These are phyloP conservation scores for Artemisiospiza belli DNA, from an alignment of 2,113 vertebrate genomes.

Conservation along the genomic window DNA sequence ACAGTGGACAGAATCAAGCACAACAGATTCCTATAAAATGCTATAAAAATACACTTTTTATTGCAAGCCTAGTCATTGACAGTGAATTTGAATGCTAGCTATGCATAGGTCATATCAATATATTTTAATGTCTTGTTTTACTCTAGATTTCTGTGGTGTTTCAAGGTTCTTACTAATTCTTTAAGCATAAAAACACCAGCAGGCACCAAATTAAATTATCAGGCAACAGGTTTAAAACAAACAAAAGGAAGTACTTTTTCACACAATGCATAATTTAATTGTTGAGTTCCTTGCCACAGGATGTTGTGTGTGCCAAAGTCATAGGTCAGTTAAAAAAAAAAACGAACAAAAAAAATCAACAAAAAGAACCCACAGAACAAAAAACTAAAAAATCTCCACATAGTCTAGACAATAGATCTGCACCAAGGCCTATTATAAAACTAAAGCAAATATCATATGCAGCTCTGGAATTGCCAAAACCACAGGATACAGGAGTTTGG, in stretches of 20 bases:
- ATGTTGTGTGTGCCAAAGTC: constrained; percentile 1
- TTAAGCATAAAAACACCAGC: not conserved
- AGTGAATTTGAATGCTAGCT: not conserved
- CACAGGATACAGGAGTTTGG: not conserved
- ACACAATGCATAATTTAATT: constrained; percentile 11
- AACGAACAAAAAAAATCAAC: not conserved
- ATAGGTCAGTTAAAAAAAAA: not conserved
- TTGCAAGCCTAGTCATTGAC: not conserved
- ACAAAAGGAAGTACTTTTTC: constrained; percentile 50
- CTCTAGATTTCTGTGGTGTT: not conserved
- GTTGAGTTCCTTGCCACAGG: not conserved
- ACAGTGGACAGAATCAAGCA: not conserved
- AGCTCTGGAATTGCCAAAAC: not conserved
- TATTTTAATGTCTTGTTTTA: not conserved
- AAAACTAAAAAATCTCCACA: not conserved
- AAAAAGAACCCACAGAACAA: not conserved
- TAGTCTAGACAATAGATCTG: not conserved
- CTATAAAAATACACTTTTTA: not conserved
- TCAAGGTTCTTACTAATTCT: not conserved
- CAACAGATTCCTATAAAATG: not conserved
- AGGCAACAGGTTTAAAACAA: constrained; percentile 41
- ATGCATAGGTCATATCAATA: not conserved
- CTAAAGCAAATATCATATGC: not conserved
- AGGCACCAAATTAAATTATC: not conserved
- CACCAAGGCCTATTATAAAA: not conserved